Base-by-base conservation (phyloP, 2,113 vertebrate species). In the Heterotis niloticus region DNA sequence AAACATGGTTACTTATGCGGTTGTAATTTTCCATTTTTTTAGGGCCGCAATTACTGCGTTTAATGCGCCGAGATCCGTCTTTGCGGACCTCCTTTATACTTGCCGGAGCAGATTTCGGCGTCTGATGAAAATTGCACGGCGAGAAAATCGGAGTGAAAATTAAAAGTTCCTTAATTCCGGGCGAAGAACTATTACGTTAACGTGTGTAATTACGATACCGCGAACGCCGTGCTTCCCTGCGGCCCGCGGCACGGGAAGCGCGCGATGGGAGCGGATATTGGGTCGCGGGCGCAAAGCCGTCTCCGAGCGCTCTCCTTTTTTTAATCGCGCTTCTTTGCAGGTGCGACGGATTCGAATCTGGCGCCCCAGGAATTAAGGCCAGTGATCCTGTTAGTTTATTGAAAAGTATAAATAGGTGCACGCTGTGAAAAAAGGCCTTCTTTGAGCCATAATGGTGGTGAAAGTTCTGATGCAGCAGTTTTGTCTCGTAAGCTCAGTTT, bases 151-250 rank as follows among this genome's bases (percentile, higher is more conserved):
- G 84, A 82, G 87, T 79, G 73, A 71, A 82, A 85, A 86, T 82
- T 84, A 86, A 83, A 65, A 79, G 82, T 85, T 88, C 87, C 86
- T 90, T 86, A 86, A 88, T 88, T 87, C 86, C 83, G 88, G 88
- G 88, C 88, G 90, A 90, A 87, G 86, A 87, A 88, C 87, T 84
- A 83, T 87, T 88, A 84, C 78, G 77, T 86, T 74, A 79, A 79
- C 84, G 82, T 83, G 84, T 85, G 87, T 92, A 92, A 92, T 92
- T 89, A 90, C 88, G 85, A 88, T 83, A 89, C 90, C 87, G 89
- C 90, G 91, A 90, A 87, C 86, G 80, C 85, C 81, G 79, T 87
- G 89, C 86, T 87, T 85, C 88, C 87, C 87, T 87, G 88, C 88
- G 87, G 89, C 88, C 89, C 87, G 86, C 87, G 86, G 88, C 85